Base-by-base conservation (phyloP, 1,140 invertebrate genomes). In the Reticulitermes speratus region DNA sequence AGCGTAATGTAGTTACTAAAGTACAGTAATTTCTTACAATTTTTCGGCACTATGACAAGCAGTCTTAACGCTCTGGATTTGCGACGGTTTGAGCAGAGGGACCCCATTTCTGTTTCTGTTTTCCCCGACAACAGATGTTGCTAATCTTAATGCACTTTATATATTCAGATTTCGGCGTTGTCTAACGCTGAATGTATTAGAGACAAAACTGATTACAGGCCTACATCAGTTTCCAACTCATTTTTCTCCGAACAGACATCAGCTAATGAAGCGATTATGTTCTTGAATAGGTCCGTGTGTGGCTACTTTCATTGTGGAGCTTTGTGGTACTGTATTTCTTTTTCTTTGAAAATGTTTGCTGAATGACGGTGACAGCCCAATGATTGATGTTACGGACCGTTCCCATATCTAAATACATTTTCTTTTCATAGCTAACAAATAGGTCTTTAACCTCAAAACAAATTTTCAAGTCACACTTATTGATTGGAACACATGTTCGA, bases 201-300 rank as follows among this genome's bases (percentile, higher is more conserved):
- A 75, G n/a, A 25, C 25, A 30, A 75, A 75, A 30, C 65, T 55
- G 65, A 75, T 75, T 75, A 65, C n/a, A 16, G 25, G 6, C n/a
- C 25, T 75, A 14, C 25, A 75, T 7, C 65, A 30, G 6, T 75
- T 30, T 75, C n/a, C 25, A 8, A 11, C n/a, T n/a, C 25, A 11
- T 30, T 75, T 75, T 16, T 75, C n/a, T n/a, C 25, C 16, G n/a
- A 30, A 14, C 65, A 75, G 65, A 75, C 65, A 75, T 75, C 65
- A 30, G 25, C n/a, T 75, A 75, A 75, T 75, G 65, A 75, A 75
- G 65, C 65, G 65, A 75, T 75, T 75, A 75, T 75, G n/a, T 75
- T 75, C 65, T 75, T 30, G 25, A 30, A 25, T 30, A 75, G 25
- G n/a, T 75, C 65, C 65, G 7, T 75, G 25, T 75, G 65, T 75